phyloP scores from a whole-genome alignment of 1,140 invertebrate species.

The Ptiloglossa arizonensis region DNA sequence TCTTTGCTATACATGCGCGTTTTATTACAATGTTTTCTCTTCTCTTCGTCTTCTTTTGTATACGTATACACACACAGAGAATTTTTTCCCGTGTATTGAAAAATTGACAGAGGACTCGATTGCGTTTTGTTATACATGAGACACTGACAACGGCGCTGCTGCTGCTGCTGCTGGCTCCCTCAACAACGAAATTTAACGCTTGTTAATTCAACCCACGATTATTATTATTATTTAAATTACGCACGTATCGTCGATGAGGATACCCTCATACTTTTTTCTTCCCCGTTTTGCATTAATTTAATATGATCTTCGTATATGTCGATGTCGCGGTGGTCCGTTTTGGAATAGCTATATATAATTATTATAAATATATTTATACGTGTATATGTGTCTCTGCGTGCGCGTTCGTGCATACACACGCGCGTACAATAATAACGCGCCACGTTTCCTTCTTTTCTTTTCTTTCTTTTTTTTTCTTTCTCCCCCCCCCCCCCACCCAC shows the following conservation, averaged over 20 bases:
- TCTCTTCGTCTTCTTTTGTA: slow-evolving; percentile 10
- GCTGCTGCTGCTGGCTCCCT: slow-evolving; percentile 9
- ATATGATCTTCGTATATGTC: slow-evolving; percentile 62
- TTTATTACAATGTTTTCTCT: slow-evolving; percentile 20
- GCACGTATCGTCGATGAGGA: slow-evolving; percentile 31
- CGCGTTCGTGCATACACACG: slow-evolving; percentile 51
- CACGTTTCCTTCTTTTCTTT: too few relatives aligned
- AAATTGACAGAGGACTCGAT: slow-evolving; percentile 58
- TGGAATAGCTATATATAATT: slow-evolving; percentile 76
- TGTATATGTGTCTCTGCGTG: slow-evolving; percentile 66
- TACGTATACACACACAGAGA: slow-evolving; percentile 38
- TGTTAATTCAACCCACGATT: slow-evolving; percentile 57
- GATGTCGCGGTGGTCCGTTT: slow-evolving; percentile 72
- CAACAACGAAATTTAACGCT: slow-evolving; percentile 43
- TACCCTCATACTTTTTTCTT: slow-evolving; percentile 20
- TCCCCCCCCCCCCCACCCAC: too few relatives aligned
- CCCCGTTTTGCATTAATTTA: slow-evolving; percentile 50
- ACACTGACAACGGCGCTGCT: slow-evolving; percentile 55
- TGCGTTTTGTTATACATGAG: slow-evolving; percentile 65
- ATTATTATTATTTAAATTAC: slow-evolving; percentile 38
- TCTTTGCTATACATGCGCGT: slow-evolving; percentile 51
- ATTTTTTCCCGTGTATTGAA: slow-evolving; percentile 5
- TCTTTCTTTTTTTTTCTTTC: too few relatives aligned
- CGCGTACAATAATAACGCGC: too few relatives aligned
- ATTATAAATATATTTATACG: slow-evolving; percentile 73